Evolutionary conservation across 2,888 invertebrate species (phyloP), one percentile per base, ranked within the genome.

Genomic region (Syritta pipiens): DNA sequence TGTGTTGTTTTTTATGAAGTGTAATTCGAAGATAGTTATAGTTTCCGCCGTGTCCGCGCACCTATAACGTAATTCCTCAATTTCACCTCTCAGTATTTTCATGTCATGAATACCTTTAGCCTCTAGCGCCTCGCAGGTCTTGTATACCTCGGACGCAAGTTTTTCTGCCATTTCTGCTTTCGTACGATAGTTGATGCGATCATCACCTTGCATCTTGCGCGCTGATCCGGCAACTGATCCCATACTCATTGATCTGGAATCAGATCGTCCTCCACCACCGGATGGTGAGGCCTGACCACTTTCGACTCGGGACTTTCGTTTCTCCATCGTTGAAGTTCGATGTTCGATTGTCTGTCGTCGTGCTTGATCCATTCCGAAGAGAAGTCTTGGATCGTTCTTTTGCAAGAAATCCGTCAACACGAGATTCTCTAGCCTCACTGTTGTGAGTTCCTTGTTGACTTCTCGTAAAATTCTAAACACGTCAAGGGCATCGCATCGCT

Each of bases 21-120:
- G 86, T 1, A 86, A 30, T 67, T 84, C 89, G 63, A 92, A 91
- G 12, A 88, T 87, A 10, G 86, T 86, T 4, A 83, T 86, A 0
- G 90, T 89, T 44, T 91, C 90, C 1, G 85, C 84, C 0, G 89
- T 89, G 82, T 92, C 91, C 1, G 83, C 85, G 49, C 88, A 87
- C 20, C 90, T 86, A 44, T 89, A 87, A n/a, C 86, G 86, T 32
- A 90, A 85, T 82, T 92, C 91, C 82, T 92, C 90, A 17, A 90
- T 86, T 69, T 88, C 86, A 0, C 90, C 89, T 22, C 86, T 86
- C 9, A 90, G 82, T 32, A 85, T 83, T 48, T 85, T 87, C 0
- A 87, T 84, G 57, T 86, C 84, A 0, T 85, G 82, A 35, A 55
- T 55, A 84, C 85, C 85, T 69, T 83, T 85, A 3, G 59, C 63